phyloP scores from a whole-genome alignment of 2,888 invertebrate species.

The Pseudococcus viburni region DNA sequence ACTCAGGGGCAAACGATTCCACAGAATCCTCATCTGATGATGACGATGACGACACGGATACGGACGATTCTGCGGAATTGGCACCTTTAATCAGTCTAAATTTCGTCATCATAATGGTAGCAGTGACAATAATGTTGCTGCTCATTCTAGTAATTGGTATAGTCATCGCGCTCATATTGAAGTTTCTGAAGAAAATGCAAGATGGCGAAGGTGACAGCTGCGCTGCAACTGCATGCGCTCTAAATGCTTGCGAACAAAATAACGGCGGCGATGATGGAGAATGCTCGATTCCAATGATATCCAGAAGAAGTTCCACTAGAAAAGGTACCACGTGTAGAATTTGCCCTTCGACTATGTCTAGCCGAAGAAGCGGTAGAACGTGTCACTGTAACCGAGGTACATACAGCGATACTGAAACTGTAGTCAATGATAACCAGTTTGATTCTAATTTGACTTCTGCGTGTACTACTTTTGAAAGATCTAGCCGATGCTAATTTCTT shows the following conservation, averaged over 20 bases:
- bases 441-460: background rate
- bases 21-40: background rate
- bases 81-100: background rate
- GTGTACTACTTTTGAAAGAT: background rate
- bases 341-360: constrained; percentile 33
- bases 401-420: background rate
- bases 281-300: background rate
- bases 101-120: background rate
- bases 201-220: background rate
- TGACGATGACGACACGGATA: background rate
- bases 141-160: background rate
- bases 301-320: constrained; percentile 7
- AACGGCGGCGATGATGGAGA: background rate
- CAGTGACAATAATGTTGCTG: background rate
- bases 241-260: background rate
- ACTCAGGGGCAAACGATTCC: too few species aligned
- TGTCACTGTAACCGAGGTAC: background rate
- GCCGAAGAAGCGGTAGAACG: background rate
- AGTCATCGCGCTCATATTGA: background rate
- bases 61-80: background rate
- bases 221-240: background rate
- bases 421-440: background rate
- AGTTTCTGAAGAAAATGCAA: background rate
- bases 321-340: constrained; percentile 47
- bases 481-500: background rate